phyloP scores from a whole-genome alignment of 2,797 vertebrate genomes.

The Threskiornis aethiopicus region DNA sequence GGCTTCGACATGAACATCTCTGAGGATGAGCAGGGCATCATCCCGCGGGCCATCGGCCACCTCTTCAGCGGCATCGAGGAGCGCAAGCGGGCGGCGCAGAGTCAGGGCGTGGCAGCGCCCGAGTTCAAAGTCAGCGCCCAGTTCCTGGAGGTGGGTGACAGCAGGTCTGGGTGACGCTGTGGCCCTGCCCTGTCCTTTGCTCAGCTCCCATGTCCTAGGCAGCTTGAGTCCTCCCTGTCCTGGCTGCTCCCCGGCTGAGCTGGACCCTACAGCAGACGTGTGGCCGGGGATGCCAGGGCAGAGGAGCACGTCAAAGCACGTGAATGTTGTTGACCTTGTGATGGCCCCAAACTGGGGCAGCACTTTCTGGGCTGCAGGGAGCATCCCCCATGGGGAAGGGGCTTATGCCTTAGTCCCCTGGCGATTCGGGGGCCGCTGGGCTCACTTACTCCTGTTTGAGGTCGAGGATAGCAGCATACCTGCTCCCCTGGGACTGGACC shows the following conservation, averaged over 20 bases:
- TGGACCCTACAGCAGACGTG: accelerated
- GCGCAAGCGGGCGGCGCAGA: constrained; percentile 76
- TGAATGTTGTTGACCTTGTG: accelerated
- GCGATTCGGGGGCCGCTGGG: background rate
- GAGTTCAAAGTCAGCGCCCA: constrained; percentile 99
- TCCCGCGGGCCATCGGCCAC: constrained; percentile 91
- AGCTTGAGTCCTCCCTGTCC: accelerated
- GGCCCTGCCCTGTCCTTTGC: background rate
- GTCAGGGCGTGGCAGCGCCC: constrained; percentile 75
- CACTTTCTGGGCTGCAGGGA: background rate
- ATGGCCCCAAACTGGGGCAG: background rate
- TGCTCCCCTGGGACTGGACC: background rate
- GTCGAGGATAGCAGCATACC: accelerated
- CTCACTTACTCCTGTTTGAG: background rate
- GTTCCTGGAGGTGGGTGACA: constrained; percentile 89
- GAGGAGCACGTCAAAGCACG: background rate
- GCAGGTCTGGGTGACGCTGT: background rate
- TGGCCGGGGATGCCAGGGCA: background rate
- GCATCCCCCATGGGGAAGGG: accelerated
- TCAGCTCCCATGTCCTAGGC: background rate
- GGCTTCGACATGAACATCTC: constrained; percentile 85
- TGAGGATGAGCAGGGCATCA: constrained; percentile 89
- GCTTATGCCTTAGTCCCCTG: background rate
- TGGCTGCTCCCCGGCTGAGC: background rate
- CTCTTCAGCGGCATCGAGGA: constrained; percentile 89